A percentile compares a stretch with the other conserved stretches of the same genome.
Evolutionary conservation across 2,113 vertebrate genomes (phyloP).

Genomic region (Gasterosteus nipponicus): DNA sequence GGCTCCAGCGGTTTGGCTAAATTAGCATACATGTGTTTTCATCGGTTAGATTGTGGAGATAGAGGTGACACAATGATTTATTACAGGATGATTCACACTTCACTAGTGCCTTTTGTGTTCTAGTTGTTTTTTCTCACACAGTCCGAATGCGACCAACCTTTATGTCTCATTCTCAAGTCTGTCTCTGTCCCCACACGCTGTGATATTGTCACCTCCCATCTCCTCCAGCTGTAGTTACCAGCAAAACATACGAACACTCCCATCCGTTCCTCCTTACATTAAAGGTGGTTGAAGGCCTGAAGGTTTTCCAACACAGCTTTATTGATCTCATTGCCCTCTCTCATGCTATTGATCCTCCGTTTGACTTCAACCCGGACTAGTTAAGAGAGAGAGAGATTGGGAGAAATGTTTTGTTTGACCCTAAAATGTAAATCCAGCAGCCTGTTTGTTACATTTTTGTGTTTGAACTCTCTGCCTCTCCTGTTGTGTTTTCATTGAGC

Average conservation of each 20-base stretch:
- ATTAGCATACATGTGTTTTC: background rate
- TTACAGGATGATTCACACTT: slow-evolving; percentile 43
- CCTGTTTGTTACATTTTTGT: background rate
- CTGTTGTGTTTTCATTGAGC: background rate
- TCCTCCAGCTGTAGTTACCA: background rate
- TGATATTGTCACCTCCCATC: slow-evolving; percentile 30
- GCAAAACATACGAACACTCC: slow-evolving; percentile 1
- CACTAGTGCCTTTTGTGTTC: slow-evolving; percentile 10
- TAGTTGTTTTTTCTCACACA: background rate
- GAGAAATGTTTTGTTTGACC: background rate
- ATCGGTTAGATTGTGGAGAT: background rate
- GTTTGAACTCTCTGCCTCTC: background rate
- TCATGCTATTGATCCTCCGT: slow-evolving; percentile 22
- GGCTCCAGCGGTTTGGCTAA: slow-evolving; percentile 7
- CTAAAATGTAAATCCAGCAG: background rate
- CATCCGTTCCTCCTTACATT: background rate
- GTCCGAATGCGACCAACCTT: slow-evolving; percentile 14
- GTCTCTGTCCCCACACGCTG: slow-evolving; percentile 28
- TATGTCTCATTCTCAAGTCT: slow-evolving; percentile 36
- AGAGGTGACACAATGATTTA: slow-evolving; percentile 35
- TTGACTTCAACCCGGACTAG: slow-evolving; percentile 26
- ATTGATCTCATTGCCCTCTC: slow-evolving; percentile 43
- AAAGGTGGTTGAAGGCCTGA: background rate
- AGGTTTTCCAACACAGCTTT: slow-evolving; percentile 3
- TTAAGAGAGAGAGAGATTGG: background rate